A percentile compares a stretch with the other conserved stretches of the same genome.
Evolutionary conservation across 2,113 vertebrate species (phyloP).

Genomic region (Heptranchias perlo): DNA sequence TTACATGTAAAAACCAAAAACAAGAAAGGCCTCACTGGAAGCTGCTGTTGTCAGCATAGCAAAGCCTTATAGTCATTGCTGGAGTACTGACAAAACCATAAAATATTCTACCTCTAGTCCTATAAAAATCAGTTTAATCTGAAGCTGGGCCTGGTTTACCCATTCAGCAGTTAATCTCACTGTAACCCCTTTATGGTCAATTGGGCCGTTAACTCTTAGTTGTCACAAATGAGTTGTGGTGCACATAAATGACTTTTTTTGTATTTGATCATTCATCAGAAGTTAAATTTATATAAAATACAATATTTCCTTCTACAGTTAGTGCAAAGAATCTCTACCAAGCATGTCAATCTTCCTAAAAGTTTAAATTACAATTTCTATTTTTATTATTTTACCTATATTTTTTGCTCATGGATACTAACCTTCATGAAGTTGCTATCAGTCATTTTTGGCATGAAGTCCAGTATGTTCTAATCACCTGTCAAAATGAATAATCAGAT

Average conservation of each 20-base stretch:
- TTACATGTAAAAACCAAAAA: background rate
- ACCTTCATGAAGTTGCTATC: background rate
- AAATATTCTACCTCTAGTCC: slow-evolving; percentile 6
- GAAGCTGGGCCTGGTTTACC: background rate
- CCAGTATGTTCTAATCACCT: background rate
- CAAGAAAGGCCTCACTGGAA: background rate
- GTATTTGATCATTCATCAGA: background rate
- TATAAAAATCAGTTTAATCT: background rate
- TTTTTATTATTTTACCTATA: no score
- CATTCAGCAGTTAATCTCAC: background rate
- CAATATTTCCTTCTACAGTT: background rate
- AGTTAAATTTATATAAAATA: background rate
- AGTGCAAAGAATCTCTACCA: background rate
- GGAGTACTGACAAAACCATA: slow-evolving; percentile 6
- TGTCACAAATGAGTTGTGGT: background rate
- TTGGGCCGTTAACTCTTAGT: background rate
- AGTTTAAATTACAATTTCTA: background rate
- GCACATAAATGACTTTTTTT: background rate
- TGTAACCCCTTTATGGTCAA: background rate
- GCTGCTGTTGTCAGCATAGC: background rate
- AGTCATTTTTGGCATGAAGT: slow-evolving; percentile 11
- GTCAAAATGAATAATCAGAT: background rate
- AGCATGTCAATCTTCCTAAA: background rate
- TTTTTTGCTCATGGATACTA: background rate
- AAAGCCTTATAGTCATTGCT: background rate